These are phyloP conservation scores for Xiphydria camelus DNA, from an alignment of 2,888 invertebrate species.

Conservation along the genomic window DNA sequence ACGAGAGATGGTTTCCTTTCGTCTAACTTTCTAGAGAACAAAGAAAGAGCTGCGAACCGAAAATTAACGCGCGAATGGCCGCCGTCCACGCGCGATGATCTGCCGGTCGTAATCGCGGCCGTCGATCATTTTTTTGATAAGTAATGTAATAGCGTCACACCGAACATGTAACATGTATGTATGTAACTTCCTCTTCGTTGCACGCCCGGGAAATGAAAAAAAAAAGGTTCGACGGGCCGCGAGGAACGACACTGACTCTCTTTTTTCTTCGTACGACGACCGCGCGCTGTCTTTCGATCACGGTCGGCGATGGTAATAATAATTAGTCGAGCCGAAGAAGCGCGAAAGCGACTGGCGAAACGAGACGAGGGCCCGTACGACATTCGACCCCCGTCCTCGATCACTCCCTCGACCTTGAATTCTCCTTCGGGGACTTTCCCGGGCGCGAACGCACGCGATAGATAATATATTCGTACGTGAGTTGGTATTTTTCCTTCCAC, in stretches of 20 bases:
- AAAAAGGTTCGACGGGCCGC: not conserved
- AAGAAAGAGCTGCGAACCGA: too few relatives aligned
- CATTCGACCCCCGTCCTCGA: too few relatives aligned
- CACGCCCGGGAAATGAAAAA: slow-evolving; percentile 32
- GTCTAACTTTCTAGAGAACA: not conserved
- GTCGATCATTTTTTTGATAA: not conserved
- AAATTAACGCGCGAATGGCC: not conserved
- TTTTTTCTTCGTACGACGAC: too few relatives aligned
- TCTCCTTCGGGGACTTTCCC: slow-evolving; percentile 16
- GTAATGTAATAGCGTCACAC: slow-evolving; percentile 21
- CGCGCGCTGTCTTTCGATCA: too few relatives aligned
- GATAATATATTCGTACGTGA: slow-evolving; percentile 41
- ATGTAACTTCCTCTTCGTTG: slow-evolving; percentile 27
- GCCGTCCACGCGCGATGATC: not conserved
- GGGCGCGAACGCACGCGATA: slow-evolving; percentile 21
- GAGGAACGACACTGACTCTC: too few relatives aligned
- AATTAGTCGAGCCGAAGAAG: too few relatives aligned
- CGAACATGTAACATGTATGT: slow-evolving; percentile 30
- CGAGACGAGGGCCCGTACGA: too few relatives aligned
- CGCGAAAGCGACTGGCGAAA: too few relatives aligned
- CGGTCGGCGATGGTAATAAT: too few relatives aligned
- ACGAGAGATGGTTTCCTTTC: slow-evolving; percentile 1
- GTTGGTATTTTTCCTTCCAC: slow-evolving; percentile 43
- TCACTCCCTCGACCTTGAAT: too few relatives aligned
- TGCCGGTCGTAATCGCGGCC: not conserved